Evolutionary conservation across 35 echinoderm and acorn worm genomes (phyloP).

Genomic region (Hemicentrotus pulcherrimus): DNA sequence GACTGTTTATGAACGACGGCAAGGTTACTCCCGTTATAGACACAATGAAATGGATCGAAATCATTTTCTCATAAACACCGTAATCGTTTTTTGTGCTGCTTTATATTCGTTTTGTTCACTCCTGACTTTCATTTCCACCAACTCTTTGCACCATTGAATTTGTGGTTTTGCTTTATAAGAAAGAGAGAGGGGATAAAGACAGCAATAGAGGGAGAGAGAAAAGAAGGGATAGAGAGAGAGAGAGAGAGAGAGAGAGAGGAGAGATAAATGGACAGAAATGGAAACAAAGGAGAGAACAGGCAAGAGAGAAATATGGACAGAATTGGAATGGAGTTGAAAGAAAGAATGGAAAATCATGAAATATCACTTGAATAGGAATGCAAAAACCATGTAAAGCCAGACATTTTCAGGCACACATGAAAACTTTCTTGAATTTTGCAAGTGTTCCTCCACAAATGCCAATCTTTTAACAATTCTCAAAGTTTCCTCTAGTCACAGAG

Average conservation of each 20-base stretch:
- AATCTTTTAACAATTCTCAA: no score
- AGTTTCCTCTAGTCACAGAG: no score
- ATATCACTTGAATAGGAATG: no score
- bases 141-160: neutral
- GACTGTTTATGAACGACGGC: slow-evolving; percentile 13
- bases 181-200: neutral
- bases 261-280: neutral
- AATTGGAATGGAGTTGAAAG: no score
- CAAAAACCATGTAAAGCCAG: no score
- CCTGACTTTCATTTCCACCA: neutral
- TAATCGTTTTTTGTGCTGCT: neutral
- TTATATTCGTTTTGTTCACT: neutral
- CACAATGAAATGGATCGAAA: slow-evolving; percentile 1
- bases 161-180: slow-evolving; percentile 3
- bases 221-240: neutral
- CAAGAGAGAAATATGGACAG: no score
- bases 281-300: neutral
- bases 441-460: no score
- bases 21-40: slow-evolving; percentile 16
- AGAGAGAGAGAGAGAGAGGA: neutral
- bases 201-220: neutral
- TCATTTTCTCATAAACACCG: slow-evolving; percentile 13
- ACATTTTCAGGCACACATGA: no score
- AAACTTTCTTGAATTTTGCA: no score
- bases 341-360: no score